Evolutionary conservation across 2,797 vertebrate species (phyloP).

Genomic region (Sternotherus odoratus): DNA sequence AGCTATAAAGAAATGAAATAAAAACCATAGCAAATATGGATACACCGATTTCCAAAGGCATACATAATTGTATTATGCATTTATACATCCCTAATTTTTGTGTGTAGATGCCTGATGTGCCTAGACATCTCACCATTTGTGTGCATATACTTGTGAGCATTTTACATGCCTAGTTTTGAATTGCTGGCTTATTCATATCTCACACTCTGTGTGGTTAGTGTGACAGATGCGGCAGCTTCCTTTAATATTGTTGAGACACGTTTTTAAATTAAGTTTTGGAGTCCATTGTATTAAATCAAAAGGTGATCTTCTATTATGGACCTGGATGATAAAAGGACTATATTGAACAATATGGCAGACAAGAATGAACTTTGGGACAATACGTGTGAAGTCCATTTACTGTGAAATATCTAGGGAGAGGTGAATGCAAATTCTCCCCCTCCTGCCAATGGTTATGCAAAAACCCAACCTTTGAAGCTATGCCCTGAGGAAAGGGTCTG

Average conservation of each 20-base stretch:
- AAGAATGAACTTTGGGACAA: background rate
- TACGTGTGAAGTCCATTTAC: background rate
- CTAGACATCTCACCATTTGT: fast-evolving
- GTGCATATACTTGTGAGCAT: background rate
- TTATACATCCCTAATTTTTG: fast-evolving
- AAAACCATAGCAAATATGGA: background rate
- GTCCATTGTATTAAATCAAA: background rate
- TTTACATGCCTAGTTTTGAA: background rate
- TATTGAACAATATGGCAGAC: background rate
- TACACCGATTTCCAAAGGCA: background rate
- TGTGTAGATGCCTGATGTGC: background rate
- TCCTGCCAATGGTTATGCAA: background rate
- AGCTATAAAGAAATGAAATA: background rate
- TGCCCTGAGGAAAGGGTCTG: background rate
- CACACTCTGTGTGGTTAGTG: background rate
- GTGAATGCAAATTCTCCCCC: background rate
- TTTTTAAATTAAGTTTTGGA: background rate
- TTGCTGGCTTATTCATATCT: background rate
- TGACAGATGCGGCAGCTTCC: background rate
- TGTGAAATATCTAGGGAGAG: background rate
- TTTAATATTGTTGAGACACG: background rate
- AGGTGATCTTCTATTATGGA: background rate
- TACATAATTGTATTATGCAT: fast-evolving
- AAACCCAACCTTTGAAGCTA: background rate
- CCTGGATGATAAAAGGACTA: background rate